Conservation (phyloP, 2,888 invertebrate genomes). For the Drosophila trichaetosa region DNA sequence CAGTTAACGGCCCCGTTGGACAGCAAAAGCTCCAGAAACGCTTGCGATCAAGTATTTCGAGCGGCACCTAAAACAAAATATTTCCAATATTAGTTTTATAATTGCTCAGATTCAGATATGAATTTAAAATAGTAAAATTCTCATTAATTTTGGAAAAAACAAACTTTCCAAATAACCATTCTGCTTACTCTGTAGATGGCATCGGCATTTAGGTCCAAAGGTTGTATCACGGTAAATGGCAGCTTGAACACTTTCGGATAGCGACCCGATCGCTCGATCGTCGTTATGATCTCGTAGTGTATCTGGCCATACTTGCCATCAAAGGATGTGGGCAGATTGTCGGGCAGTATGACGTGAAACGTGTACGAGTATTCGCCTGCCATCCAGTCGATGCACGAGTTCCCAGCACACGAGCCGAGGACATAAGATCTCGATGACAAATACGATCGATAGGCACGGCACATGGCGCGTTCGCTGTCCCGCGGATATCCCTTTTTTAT, state of each 20-base stretch:
- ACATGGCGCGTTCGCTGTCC: conserved; percentile 84
- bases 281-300: conserved; percentile 91
- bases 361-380: conserved; percentile 90
- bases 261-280: conserved; percentile 93
- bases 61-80: conserved; percentile 72
- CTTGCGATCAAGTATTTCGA: conserved; percentile 84
- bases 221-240: conserved; percentile 92
- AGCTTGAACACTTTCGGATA: conserved; percentile 92
- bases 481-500: conserved; percentile 85
- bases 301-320: conserved; percentile 91
- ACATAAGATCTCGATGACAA: conserved; percentile 83
- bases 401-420: conserved; percentile 85
- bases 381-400: conserved; percentile 88
- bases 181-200: conserved; percentile 88
- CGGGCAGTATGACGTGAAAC: conserved; percentile 88
- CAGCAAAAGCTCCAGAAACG: conserved; percentile 85
- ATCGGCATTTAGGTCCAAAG: conserved; percentile 92
- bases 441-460: conserved; percentile 84
- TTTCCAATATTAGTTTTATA: not conserved
- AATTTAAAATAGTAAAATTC: not conserved
- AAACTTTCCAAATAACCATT: not conserved
- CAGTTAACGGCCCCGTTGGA: conserved; percentile 83
- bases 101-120: not conserved
- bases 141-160: not conserved
- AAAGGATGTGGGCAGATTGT: conserved; percentile 91